phyloP scores from a whole-genome alignment of 2,797 vertebrate genomes.

The Psittacula derbiana region DNA sequence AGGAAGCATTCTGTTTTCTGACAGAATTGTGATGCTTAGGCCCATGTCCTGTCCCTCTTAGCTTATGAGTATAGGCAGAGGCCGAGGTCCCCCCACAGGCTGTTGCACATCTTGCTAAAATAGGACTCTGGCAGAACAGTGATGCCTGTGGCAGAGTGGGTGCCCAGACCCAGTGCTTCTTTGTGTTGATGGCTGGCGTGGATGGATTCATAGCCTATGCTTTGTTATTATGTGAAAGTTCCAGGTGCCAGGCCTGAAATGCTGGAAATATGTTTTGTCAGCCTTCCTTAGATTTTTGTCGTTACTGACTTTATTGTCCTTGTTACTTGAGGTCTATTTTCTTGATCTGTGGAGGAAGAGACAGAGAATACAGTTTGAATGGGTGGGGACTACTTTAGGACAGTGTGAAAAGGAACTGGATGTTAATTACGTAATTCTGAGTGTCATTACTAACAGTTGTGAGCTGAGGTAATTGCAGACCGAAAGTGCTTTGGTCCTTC shows the following conservation, averaged over 20 bases:
- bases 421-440: background rate
- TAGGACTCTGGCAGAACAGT: background rate
- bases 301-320: background rate
- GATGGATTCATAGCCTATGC: background rate
- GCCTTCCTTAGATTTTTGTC: background rate
- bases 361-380: background rate
- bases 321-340: background rate
- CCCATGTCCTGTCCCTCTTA: fast-evolving
- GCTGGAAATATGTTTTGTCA: background rate
- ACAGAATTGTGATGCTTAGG: background rate
- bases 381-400: background rate
- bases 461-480: background rate
- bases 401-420: background rate
- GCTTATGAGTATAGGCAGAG: fast-evolving
- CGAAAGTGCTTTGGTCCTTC: background rate
- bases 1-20: background rate
- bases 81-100: background rate
- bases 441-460: background rate
- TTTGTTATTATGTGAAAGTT: background rate
- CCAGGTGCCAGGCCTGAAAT: background rate
- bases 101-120: background rate
- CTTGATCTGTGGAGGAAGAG: background rate
- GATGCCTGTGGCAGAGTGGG: background rate
- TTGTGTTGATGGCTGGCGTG: background rate
- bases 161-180: background rate